A percentile compares a stretch with the other conserved stretches of the same genome.
These are phyloP conservation scores for Limenitis camilla DNA, from an alignment of 2,888 invertebrate genomes.

Conservation along the genomic window DNA sequence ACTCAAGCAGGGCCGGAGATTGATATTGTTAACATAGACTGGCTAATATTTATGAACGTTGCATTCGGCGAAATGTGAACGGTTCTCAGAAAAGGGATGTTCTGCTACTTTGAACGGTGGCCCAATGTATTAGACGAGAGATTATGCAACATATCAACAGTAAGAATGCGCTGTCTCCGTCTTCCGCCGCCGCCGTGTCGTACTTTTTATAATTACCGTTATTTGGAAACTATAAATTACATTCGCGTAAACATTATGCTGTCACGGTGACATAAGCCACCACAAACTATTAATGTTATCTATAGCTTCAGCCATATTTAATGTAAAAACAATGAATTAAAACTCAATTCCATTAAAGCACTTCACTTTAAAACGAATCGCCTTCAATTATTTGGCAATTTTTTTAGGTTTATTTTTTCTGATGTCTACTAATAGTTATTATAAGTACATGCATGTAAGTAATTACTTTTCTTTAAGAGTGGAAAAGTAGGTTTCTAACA, in stretches of 20 bases:
- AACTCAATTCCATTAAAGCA: slow-evolving; percentile 53
- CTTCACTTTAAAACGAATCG: slow-evolving; percentile 46
- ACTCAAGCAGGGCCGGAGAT: not conserved
- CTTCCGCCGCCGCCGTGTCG: slow-evolving; percentile 31
- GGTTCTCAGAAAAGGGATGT: slow-evolving; percentile 26
- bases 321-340: slow-evolving; percentile 53
- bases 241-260: slow-evolving; percentile 38
- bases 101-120: slow-evolving; percentile 27
- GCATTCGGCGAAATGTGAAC: slow-evolving; percentile 23
- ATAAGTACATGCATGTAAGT: slow-evolving; percentile 33
- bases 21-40: not conserved
- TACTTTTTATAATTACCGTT: slow-evolving; percentile 9
- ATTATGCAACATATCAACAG: slow-evolving; percentile 5
- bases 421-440: slow-evolving; percentile 21
- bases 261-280: slow-evolving; percentile 42
- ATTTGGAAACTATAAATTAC: slow-evolving; percentile 12
- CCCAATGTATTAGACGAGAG: slow-evolving; percentile 10
- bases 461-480: slow-evolving; percentile 29
- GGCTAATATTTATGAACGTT: not conserved
- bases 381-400: slow-evolving; percentile 22
- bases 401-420: slow-evolving; percentile 11
- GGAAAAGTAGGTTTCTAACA: slow-evolving; percentile 36
- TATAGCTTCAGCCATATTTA: slow-evolving; percentile 44
- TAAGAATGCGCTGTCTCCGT: slow-evolving; percentile 40
- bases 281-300: slow-evolving; percentile 41